Evolutionary conservation across 1,140 invertebrate genomes (phyloP), one percentile per base, ranked within the genome.

Genomic region (Scaptomyza pallida): DNA sequence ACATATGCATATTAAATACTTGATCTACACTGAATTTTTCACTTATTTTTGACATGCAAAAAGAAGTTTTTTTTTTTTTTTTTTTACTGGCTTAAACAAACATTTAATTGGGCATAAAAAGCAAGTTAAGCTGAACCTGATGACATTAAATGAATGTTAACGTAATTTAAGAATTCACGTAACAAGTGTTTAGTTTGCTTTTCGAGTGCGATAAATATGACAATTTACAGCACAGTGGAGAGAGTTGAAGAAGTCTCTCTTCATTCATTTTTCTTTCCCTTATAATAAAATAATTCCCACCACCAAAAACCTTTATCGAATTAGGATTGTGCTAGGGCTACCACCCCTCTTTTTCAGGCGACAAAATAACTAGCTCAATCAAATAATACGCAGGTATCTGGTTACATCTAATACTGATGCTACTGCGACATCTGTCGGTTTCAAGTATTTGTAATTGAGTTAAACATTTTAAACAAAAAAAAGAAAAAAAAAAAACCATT

Each of bases 351-450:
- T n/a, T 1, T 1, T 37, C 4, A 12, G 57, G 50, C 37, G 41
- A 26, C 23, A 57, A 35, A 51, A 67, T 75, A 75, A 72, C 62
- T 69, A 72, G 40, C 56, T 56, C 37, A 75, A 67, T 68, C 51
- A 68, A 51, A 75, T 76, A 76, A 76, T 76, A 62, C 54, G 70
- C 70, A 69, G 70, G 74, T 76, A 73, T 76, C 74, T 73, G 57
- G 74, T 76, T 76, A 68, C 74, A 59, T 33, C 8, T 40, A 51
- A 72, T 37, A 15, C 16, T 47, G 51, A 16, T 65, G 26, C 52
- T 44, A 19, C 43, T 19, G 45, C 9, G 21, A 70, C 73, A 75
- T 75, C 73, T 75, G 73, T 72, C 65, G 21, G 51, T 47, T 70
- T 50, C 10, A 52, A 35, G 48, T 15, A 40, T 40, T 15, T 12